A percentile compares a stretch with the other conserved stretches of the same genome.
Evolutionary conservation across 2,797 vertebrate species (phyloP).

Genomic region (Sebastes reedi): DNA sequence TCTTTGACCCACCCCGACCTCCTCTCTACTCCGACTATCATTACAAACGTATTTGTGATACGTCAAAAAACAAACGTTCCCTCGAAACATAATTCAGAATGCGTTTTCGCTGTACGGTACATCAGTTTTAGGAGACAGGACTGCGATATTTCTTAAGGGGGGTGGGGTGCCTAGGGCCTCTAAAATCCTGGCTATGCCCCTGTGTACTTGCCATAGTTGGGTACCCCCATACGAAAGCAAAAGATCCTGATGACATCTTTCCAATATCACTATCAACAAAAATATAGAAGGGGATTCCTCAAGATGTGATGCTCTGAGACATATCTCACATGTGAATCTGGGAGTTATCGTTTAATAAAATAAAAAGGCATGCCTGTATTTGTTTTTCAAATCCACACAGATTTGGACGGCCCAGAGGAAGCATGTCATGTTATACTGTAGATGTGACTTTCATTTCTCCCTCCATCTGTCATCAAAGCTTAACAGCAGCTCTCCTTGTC

Average conservation of each 20-base stretch:
- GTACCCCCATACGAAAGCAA: not conserved
- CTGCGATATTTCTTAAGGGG: too few relatives aligned
- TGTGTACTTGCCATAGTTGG: not conserved
- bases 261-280: not conserved
- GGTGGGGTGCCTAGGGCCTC: not conserved
- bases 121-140: too few relatives aligned
- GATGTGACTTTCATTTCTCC: constrained; percentile 4
- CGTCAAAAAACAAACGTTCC: not conserved
- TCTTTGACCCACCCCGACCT: not conserved
- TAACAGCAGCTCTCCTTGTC: not conserved
- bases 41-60: not conserved
- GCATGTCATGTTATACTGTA: not conserved
- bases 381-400: not conserved
- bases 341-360: not conserved
- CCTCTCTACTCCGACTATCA: not conserved
- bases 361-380: not conserved
- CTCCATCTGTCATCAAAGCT: constrained; percentile 8
- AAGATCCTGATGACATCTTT: not conserved
- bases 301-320: not conserved
- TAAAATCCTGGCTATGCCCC: not conserved
- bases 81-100: not conserved
- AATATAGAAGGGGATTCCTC: not conserved
- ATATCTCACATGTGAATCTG: not conserved
- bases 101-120: too few relatives aligned
- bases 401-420: constrained; percentile 1